Evolutionary conservation across 2,888 invertebrate species (phyloP).

Genomic region (Globia sparganii): DNA sequence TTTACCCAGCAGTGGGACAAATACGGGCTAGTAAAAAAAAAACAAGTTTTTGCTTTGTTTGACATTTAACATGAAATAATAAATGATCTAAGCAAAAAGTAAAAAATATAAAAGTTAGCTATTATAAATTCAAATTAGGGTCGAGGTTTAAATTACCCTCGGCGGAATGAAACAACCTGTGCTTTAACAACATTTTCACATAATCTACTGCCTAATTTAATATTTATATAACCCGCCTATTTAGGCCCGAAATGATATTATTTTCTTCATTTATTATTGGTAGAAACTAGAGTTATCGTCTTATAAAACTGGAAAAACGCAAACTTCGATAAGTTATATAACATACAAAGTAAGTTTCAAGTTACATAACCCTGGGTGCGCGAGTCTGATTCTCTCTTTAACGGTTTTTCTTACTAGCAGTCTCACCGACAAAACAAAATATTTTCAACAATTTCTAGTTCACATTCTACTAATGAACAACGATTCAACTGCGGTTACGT

Average conservation of each 20-base stretch:
- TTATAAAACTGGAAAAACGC: neutral
- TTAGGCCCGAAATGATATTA: neutral
- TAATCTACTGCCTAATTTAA: conserved; percentile 13
- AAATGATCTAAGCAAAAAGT: conserved; percentile 27
- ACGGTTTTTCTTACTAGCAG: neutral
- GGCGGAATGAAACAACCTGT: conserved; percentile 47
- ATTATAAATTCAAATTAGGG: conserved; percentile 39
- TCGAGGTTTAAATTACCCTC: conserved; percentile 49
- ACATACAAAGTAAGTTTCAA: neutral
- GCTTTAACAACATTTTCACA: conserved; percentile 25
- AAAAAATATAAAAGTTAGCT: conserved; percentile 24
- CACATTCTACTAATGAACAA: too few species aligned
- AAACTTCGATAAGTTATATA: neutral
- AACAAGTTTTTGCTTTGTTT: neutral
- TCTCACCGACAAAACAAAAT: neutral
- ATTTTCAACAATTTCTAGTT: neutral
- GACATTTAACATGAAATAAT: conserved; percentile 20
- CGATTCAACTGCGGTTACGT: too few species aligned
- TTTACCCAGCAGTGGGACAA: neutral
- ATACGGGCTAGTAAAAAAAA: neutral
- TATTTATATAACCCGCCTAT: neutral
- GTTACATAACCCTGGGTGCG: neutral
- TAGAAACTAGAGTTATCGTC: neutral
- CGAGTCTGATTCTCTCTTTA: neutral
- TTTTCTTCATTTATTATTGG: neutral